Base-by-base conservation (phyloP, 2,113 vertebrate genomes). In the Sapayoa aenigma region DNA sequence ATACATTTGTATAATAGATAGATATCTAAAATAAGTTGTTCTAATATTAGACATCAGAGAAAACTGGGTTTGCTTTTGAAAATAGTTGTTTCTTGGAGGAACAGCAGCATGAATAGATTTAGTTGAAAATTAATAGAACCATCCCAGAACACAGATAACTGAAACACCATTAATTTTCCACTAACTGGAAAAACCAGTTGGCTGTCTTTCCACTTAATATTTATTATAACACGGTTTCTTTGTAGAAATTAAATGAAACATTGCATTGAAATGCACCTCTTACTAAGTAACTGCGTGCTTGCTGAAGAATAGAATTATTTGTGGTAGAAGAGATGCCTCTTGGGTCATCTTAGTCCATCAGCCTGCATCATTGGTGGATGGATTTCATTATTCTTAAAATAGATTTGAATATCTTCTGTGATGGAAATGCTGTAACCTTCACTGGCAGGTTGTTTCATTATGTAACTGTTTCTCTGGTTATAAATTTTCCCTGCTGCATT, bases 371-470 rank as follows among this genome's bases (percentile, higher is more conserved):
- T 23, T 89, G 60, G 37, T 71, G 41, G 76, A 74, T 89, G 27
- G 44, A 89, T 95, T 96, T 84, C 35, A 69, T 79, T 89, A 76
- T 84, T 82, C 83, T 84, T 87, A 87, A 95, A 92, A 96, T 90
- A 95, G 56, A 65, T 55, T 90, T 78, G 60, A 89, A 37, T 78
- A 84, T 78, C 55, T 72, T 89, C 20, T 8, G 27, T 86, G 52
- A 84, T 75, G 37, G 71, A 91, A 95, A 77, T 59, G 35, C 37
- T 50, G 58, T 83, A 87, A 92, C 90, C 44, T 91, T 85, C 75
- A 60, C 49, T 81, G 35, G 35, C 67, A 92, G 42, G 71, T 87
- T 81, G 18, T 92, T 90, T 62, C 46, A 60, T 92, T 94, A 75
- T 65, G 22, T 52, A 90, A 90, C 52, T 69, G 7, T 69, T 93